Evolutionary conservation across 92 coral and sea anemone genomes (phyloP).

Genomic region (Diadumene lineata): DNA sequence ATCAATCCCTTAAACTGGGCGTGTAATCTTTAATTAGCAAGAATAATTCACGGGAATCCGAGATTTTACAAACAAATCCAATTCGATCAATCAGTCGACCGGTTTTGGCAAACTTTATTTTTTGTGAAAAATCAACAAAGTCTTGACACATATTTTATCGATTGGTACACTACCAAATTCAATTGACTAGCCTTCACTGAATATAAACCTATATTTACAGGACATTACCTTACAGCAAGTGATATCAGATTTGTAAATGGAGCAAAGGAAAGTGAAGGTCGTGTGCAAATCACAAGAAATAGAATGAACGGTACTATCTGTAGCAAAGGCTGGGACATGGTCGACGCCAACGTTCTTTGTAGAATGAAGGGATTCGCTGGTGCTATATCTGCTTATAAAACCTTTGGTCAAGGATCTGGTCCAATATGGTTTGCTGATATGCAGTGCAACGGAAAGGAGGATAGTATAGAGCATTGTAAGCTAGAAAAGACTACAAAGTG

Average conservation of each 20-base stretch:
- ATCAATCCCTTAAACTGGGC: too few relatives aligned
- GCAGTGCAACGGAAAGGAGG: background rate
- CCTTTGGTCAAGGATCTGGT: conserved; percentile 17
- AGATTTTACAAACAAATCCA: too few relatives aligned
- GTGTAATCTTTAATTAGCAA: too few relatives aligned
- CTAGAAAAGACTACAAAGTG: background rate
- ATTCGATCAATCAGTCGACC: too few relatives aligned
- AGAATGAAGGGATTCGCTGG: conserved; percentile 12
- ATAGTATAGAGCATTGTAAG: background rate
- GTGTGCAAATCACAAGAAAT: conserved; percentile 1
- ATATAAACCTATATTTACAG: too few relatives aligned
- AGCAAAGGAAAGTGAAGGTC: conserved; percentile 6
- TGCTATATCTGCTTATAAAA: conserved; percentile 10
- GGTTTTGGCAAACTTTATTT: too few relatives aligned
- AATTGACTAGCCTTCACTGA: too few relatives aligned
- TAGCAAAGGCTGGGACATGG: conserved; percentile 14
- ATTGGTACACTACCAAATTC: too few relatives aligned
- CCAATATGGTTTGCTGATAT: conserved; percentile 10
- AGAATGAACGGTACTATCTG: conserved; percentile 10
- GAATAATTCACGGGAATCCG: too few relatives aligned
- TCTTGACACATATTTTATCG: too few relatives aligned
- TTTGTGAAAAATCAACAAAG: too few relatives aligned
- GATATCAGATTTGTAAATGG: conserved; percentile 8
- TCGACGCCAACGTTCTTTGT: conserved; percentile 12
- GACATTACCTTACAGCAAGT: background rate